These are phyloP conservation scores for Eira barbara DNA, from an alignment of 2,113 vertebrate species.

Conservation along the genomic window DNA sequence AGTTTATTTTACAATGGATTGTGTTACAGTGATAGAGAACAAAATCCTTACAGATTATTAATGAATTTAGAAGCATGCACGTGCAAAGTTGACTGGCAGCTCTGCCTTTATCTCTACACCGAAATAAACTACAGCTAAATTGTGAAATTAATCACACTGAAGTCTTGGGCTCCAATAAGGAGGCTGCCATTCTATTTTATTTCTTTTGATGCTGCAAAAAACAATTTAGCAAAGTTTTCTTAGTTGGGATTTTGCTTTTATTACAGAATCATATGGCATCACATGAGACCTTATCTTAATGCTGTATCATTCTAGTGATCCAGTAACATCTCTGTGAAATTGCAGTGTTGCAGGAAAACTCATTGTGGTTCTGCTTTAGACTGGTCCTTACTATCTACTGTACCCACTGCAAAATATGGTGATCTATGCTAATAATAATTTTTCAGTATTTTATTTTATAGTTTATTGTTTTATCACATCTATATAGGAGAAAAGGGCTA, in stretches of 20 bases:
- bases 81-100: slow-evolving; percentile 51
- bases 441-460: not conserved
- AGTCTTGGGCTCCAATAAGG: slow-evolving; percentile 60
- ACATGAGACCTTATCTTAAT: slow-evolving; percentile 49
- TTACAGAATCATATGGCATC: not conserved
- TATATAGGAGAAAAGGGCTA: not conserved
- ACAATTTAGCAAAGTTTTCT: slow-evolving; percentile 61
- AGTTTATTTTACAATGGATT: not conserved
- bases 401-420: slow-evolving; percentile 8
- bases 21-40: slow-evolving; percentile 47
- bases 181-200: slow-evolving; percentile 60
- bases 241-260: slow-evolving; percentile 51
- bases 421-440: not conserved
- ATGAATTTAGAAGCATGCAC: slow-evolving; percentile 20
- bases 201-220: slow-evolving; percentile 66
- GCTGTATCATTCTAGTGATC: slow-evolving; percentile 46
- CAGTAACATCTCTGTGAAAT: slow-evolving; percentile 53
- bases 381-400: slow-evolving; percentile 26
- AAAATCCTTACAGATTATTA: slow-evolving; percentile 35
- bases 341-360: slow-evolving; percentile 57
- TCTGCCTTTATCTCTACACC: slow-evolving; percentile 62
- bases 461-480: not conserved
- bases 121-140: slow-evolving; percentile 70
- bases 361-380: slow-evolving; percentile 48
- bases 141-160: slow-evolving; percentile 75